phyloP scores from a whole-genome alignment of 2,888 invertebrate genomes.

The Palloptera scutellata region DNA sequence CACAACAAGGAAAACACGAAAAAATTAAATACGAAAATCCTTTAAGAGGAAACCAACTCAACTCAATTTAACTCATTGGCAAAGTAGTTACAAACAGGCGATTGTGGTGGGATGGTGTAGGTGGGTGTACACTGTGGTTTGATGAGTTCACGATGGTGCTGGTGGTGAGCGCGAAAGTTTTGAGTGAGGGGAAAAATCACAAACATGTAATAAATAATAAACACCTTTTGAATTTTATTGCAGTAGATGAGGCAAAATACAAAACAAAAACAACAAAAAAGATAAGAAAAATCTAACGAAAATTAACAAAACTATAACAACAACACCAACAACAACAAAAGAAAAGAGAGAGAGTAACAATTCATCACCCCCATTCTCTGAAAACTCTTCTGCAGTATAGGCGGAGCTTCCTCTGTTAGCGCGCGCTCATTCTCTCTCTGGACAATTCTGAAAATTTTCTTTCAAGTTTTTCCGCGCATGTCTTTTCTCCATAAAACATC shows the following conservation, averaged over 20 bases:
- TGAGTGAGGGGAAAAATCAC: constrained; percentile 35
- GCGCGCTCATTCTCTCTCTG: constrained; percentile 15
- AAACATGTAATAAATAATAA: constrained; percentile 48
- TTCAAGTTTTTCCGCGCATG: constrained; percentile 14
- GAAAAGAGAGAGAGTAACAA: constrained; percentile 11
- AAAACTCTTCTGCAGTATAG: constrained; percentile 22
- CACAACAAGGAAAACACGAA: constrained; percentile 5
- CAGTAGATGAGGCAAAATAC: constrained; percentile 33
- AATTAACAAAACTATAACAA: not conserved
- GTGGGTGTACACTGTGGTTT: no score
- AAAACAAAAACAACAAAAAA: constrained; percentile 18
- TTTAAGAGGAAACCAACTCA: constrained; percentile 24
- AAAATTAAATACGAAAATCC: constrained; percentile 24
- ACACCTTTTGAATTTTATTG: constrained; percentile 47
- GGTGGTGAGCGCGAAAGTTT: not conserved
- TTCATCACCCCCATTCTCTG: not conserved
- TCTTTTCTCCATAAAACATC: constrained; percentile 6
- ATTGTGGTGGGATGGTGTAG: no score
- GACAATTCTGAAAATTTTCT: constrained; percentile 18
- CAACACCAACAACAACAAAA: not conserved
- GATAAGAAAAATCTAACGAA: not conserved
- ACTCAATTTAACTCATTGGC: constrained; percentile 1
- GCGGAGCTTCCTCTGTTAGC: constrained; percentile 27
- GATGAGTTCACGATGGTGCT: not conserved
- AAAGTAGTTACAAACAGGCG: no score